Conservation (phyloP, 1,140 invertebrate genomes). For the Drosophila serrata region DNA sequence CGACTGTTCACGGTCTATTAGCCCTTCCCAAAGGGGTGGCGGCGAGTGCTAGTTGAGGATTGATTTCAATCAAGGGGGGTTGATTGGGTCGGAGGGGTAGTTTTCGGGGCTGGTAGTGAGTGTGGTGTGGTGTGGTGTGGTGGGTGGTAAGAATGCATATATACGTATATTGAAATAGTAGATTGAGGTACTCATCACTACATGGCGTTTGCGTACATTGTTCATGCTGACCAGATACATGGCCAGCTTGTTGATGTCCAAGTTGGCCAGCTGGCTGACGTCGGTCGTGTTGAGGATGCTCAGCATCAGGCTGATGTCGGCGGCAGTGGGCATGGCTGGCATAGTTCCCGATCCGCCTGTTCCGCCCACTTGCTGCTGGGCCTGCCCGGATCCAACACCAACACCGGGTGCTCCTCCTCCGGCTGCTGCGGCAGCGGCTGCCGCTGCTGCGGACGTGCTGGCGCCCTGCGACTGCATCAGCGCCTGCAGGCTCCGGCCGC, state of each 20-base stretch:
- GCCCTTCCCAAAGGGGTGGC: slow-evolving; percentile 27
- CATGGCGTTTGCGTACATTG: slow-evolving; percentile 77
- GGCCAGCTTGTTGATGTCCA: slow-evolving; percentile 91
- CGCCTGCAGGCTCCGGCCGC: slow-evolving; percentile 70
- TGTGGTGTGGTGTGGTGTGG: slow-evolving; percentile 1
- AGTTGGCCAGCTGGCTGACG: slow-evolving; percentile 86
- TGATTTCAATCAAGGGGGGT: slow-evolving; percentile 22
- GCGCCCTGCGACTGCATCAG: slow-evolving; percentile 73
- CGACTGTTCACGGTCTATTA: slow-evolving; percentile 67
- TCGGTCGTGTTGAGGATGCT: slow-evolving; percentile 86
- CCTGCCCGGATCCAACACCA: slow-evolving; percentile 21
- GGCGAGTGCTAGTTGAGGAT: slow-evolving; percentile 22
- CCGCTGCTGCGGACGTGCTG: slow-evolving; percentile 71
- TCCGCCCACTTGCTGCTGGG: slow-evolving; percentile 42
- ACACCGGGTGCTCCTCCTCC: slow-evolving; percentile 30
- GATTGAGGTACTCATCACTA: slow-evolving; percentile 61
- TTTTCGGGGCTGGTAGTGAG: not conserved
- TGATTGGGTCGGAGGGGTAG: slow-evolving; percentile 5
- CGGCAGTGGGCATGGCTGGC: slow-evolving; percentile 81
- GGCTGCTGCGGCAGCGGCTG: slow-evolving; percentile 66
- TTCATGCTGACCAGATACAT: slow-evolving; percentile 90
- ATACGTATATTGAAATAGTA: slow-evolving; percentile 21
- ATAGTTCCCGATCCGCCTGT: slow-evolving; percentile 42
- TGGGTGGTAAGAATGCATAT: slow-evolving; percentile 11
- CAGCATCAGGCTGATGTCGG: slow-evolving; percentile 84